These are phyloP conservation scores for Macrosiphum euphorbiae DNA, from an alignment of 2,888 invertebrate species.

Conservation along the genomic window DNA sequence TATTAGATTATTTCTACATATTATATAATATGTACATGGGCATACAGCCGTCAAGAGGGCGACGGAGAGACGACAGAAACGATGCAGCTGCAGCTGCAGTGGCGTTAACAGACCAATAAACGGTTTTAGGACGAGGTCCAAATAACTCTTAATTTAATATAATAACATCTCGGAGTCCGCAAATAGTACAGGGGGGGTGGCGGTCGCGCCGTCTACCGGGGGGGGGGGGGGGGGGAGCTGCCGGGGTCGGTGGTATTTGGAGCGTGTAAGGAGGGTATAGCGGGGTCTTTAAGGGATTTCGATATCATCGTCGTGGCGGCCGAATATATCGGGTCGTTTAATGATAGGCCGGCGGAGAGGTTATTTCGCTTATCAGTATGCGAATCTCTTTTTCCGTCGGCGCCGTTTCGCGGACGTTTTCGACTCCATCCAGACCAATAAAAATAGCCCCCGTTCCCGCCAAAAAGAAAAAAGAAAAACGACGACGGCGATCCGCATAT, in stretches of 20 bases:
- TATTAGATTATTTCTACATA: not conserved
- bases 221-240: not conserved
- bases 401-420: constrained; percentile 52
- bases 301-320: constrained; percentile 44
- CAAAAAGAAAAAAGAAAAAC: constrained; percentile 43
- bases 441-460: constrained; percentile 40
- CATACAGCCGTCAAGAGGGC: not conserved
- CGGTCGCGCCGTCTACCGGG: no score
- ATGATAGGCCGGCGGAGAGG: not conserved
- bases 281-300: constrained; percentile 37
- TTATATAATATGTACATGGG: no score
- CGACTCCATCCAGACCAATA: constrained; percentile 52
- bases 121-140: constrained; percentile 16
- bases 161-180: not conserved
- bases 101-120: constrained; percentile 50
- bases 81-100: not conserved
- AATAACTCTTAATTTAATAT: constrained; percentile 54
- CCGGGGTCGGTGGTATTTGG: not conserved
- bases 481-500: not conserved
- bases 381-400: constrained; percentile 55
- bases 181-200: not conserved
- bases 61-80: not conserved
- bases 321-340: constrained; percentile 59
- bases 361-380: constrained; percentile 59
- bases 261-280: not conserved